These are phyloP conservation scores for Arion vulgaris DNA, from an alignment of 1,140 invertebrate genomes.

Conservation along the genomic window DNA sequence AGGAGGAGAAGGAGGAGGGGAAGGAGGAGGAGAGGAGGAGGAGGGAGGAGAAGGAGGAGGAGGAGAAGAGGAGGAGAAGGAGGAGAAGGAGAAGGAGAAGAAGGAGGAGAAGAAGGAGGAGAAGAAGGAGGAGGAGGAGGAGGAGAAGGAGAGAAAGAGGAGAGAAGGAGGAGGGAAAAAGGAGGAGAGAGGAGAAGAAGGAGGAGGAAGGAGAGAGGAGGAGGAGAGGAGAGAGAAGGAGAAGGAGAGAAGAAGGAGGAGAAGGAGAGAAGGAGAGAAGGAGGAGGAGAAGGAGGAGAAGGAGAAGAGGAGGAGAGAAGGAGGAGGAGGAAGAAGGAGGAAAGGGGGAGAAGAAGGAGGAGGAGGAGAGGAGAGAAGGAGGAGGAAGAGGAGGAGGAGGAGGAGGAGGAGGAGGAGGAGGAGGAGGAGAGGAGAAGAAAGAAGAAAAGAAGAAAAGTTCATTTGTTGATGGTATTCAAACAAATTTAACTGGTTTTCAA, in stretches of 20 bases:
- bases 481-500: not conserved
- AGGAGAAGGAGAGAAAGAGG: not conserved
- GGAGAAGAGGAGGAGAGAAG: not conserved
- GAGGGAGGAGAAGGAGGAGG: not conserved
- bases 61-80: not conserved
- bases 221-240: not conserved
- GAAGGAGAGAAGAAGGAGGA: not conserved
- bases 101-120: too few relatives aligned
- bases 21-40: too few relatives aligned
- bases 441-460: not conserved
- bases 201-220: too few relatives aligned
- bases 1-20: not conserved
- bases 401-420: conserved; percentile 8
- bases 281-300: too few relatives aligned
- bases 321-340: too few relatives aligned
- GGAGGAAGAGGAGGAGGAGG: conserved; percentile 2
- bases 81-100: not conserved
- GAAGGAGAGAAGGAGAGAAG: not conserved
- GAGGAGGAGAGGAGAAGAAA: not conserved
- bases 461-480: not conserved
- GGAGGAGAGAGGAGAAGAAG: conserved; percentile 1
- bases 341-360: not conserved
- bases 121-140: not conserved
- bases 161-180: not conserved
- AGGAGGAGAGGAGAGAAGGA: not conserved